These are phyloP conservation scores for Anableps anableps DNA, from an alignment of 2,797 vertebrate genomes.

Conservation along the genomic window DNA sequence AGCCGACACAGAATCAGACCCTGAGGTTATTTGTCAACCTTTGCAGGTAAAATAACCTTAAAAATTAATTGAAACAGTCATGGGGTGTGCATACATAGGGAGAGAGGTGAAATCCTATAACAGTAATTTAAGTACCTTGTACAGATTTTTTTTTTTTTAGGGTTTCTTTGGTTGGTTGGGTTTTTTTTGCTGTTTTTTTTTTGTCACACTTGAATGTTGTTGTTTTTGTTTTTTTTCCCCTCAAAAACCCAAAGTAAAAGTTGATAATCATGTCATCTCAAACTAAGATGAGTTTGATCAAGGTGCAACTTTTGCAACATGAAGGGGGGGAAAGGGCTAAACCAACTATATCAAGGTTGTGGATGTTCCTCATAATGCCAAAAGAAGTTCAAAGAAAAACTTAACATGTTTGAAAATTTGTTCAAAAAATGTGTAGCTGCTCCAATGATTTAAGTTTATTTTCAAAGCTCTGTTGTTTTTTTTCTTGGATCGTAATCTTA, in stretches of 20 bases:
- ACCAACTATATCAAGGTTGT: no score
- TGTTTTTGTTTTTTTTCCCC: background rate
- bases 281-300: background rate
- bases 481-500: background rate
- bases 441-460: background rate
- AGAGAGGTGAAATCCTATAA: background rate
- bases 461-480: background rate
- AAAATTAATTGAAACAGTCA: background rate
- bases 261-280: no score
- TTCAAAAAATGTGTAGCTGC: no score
- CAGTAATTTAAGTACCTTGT: background rate
- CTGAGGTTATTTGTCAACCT: conserved; percentile 27
- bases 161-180: no score
- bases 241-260: background rate
- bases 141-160: background rate
- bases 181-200: background rate
- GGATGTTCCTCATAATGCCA: no score
- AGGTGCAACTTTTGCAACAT: no score
- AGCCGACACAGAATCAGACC: conserved; percentile 38
- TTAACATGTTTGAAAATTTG: no score
- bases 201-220: background rate
- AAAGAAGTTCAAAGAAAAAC: no score
- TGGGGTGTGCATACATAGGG: background rate
- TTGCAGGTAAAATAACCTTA: conserved; percentile 61
- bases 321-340: no score